Percentiles rank a stretch among this genome's conserved stretches.
Evolutionary conservation across 2,888 invertebrate species (phyloP).

Genomic region (Leptinotarsa haldemani): DNA sequence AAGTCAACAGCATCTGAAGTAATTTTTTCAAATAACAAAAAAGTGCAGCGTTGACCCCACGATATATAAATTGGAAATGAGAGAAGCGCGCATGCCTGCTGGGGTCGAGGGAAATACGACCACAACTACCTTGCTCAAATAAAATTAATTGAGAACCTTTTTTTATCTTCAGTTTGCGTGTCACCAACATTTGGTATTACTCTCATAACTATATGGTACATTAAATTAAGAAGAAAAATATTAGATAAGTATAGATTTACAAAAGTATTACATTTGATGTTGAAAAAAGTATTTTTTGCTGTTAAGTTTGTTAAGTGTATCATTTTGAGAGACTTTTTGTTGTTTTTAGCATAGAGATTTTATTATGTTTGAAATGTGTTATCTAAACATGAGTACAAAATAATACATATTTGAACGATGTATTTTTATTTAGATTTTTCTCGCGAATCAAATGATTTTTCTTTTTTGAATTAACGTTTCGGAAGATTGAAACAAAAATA

Average conservation of each 20-base stretch:
- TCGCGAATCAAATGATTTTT: conserved; percentile 29
- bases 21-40: too few species aligned
- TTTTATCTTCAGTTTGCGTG: too few species aligned
- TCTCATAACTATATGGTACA: too few species aligned
- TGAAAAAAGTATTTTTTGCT: conserved; percentile 30
- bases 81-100: too few species aligned
- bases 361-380: conserved; percentile 39
- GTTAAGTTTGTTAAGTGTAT: conserved; percentile 46
- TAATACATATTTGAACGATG: conserved; percentile 41
- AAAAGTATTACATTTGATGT: conserved; percentile 23
- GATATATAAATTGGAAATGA: too few species aligned
- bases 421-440: conserved; percentile 30
- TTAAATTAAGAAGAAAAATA: neutral
- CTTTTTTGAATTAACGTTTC: neutral
- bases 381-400: conserved; percentile 44
- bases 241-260: neutral
- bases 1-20: too few species aligned
- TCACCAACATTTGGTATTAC: too few species aligned
- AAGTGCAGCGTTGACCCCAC: too few species aligned
- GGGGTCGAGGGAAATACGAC: too few species aligned
- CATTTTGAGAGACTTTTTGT: conserved; percentile 38
- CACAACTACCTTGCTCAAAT: too few species aligned
- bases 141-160: too few species aligned
- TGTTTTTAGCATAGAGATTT: conserved; percentile 37
- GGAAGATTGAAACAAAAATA: too few species aligned